Base-by-base conservation (phyloP, 2,888 invertebrate genomes). In the Corythucha ciliata region DNA sequence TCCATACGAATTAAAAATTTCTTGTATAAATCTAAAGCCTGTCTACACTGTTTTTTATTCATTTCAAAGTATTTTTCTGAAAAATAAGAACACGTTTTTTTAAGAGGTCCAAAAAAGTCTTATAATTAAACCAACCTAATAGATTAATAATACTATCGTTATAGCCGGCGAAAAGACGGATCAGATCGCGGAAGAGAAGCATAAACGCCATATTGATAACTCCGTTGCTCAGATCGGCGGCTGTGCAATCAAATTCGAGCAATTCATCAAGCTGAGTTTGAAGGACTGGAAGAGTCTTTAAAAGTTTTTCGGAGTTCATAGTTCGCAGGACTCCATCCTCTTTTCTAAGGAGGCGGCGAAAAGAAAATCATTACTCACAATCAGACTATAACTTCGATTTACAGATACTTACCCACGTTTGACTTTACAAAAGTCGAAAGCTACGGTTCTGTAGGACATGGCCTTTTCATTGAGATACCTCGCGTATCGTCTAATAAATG, bases 381-480 rank as follows among this genome's bases (percentile, higher is more conserved):
- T 14, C n/a, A n/a, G n/a, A n/a, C n/a, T 29, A n/a, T 10, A 29
- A 29, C 29, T 29, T 29, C 29, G n/a, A 29, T 29, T 29, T 29
- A 45, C 6, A 29, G 18, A 42, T 20, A 46, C 78, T 79, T 73
- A 93, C 90, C 98, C 97, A 68, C 98, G 77, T 72, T 97, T 98
- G 48, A 97, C 93, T 80, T 98, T 99, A 77, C 98, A 98, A 76
- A 99, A 98, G 72, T 99, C 98, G 70, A 97, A 98, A 60, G 98
- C 98, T 66, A 97, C 96, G 53, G 89, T 86, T 71, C 98, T 81
- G 76, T 99, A 99, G 10, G 97, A 94, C 62, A 93, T 77, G 46
- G 97, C 94, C 74, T 99, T 99, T 74, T 98, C 97, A 70, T 97
- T 96, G 69, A 99, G 78, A 77, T 99, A 99, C 74, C 93, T 93